Base-by-base conservation (phyloP, 2,888 invertebrate genomes). In the Torymus auratus region DNA sequence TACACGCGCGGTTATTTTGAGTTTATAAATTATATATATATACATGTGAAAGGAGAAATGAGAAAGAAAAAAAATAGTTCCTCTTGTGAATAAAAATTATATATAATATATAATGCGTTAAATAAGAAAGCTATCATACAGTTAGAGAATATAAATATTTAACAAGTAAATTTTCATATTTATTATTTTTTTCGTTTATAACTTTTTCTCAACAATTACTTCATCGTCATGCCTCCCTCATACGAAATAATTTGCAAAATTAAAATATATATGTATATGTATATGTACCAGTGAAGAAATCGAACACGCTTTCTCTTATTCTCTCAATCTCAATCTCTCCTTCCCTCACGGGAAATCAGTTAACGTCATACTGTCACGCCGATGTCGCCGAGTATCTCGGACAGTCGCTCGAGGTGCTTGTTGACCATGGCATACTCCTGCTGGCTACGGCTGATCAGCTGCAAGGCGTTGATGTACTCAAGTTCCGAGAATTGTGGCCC, bases 371-470 rank as follows among this genome's bases (percentile, higher is more conserved):
- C 87, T 12, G 96, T 95, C 83, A 96, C 94, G 7, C 96, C 96
- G 60, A 96, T 94, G 88, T 96, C 95, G 0, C 96, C 96, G 78
- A 98, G 92, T 85, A 98, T 97, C 86, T 96, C 95, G 1, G 96
- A 95, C 62, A 98, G 93, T 85, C 95, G 94, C 89, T 95, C 95
- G 84, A 97, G 93, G 86, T 96, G 94, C 78, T 93, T 93, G 85
- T 93, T 93, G 86, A 95, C 93, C 65, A 93, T 84, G 1, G 84
- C 62, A 68, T 88, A 86, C 61, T 88, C 87, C 50, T 86, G 86
- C 55, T 85, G 86, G 77, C 88, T 89, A 20, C 86, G 80, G 0
- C 85, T 83, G 88, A 94, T 95, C 2, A 88, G 80, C 62, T 88
- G 88, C 28, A 88, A 87, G 53, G 87, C 88, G 83, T 97, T 96